These are phyloP conservation scores for Osedax fenrisi DNA, from an alignment of 2,888 invertebrate species.

Conservation along the genomic window DNA sequence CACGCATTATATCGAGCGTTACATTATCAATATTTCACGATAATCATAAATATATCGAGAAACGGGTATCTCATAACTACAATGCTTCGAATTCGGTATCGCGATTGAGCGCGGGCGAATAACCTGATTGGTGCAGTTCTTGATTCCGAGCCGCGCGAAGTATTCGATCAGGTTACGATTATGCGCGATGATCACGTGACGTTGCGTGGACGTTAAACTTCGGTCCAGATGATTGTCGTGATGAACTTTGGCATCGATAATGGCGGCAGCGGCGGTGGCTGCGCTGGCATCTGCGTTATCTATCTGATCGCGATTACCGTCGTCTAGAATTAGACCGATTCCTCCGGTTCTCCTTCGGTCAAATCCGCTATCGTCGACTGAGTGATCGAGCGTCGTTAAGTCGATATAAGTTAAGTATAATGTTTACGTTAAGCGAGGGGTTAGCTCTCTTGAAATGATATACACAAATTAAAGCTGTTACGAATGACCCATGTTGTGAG, in stretches of 20 bases:
- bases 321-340: slow-evolving; percentile 23
- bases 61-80: too few species aligned
- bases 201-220: neutral
- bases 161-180: slow-evolving; percentile 45
- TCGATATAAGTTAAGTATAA: too few species aligned
- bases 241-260: slow-evolving; percentile 1
- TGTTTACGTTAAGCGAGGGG: too few species aligned
- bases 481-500: too few species aligned
- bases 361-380: neutral
- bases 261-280: neutral
- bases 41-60: too few species aligned
- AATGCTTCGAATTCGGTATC: too few species aligned
- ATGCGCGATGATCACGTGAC: slow-evolving; percentile 28
- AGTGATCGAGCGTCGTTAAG: too few species aligned
- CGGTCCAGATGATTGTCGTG: neutral
- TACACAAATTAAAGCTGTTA: too few species aligned
- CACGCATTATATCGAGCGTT: too few species aligned
- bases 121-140: neutral
- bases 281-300: too few species aligned
- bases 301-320: neutral
- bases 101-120: neutral
- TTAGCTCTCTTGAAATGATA: too few species aligned
- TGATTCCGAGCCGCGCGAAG: slow-evolving; percentile 41
- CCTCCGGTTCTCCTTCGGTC: slow-evolving; percentile 24
- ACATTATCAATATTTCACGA: too few species aligned